Base-by-base conservation (phyloP, 2,888 invertebrate species). In the Aphrophora alni region DNA sequence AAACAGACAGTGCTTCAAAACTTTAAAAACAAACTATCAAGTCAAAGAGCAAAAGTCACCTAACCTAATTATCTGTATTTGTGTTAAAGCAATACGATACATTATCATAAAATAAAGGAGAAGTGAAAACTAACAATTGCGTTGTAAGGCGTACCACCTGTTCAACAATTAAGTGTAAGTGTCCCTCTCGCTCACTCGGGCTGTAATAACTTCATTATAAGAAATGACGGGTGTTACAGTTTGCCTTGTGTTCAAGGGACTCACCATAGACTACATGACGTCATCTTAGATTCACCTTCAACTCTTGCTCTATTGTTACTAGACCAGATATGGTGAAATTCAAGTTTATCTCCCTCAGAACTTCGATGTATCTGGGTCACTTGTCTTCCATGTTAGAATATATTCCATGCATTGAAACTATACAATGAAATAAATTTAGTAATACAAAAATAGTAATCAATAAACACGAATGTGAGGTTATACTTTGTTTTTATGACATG, bases 271-370 rank as follows among this genome's bases (percentile, higher is more conserved):
- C n/a, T 59, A 59, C 10, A 59, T 59, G 59, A 59, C 59, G 59
- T 59, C 59, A 59, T 14, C 5, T 3, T 59, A 44, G 44, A 44
- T 21, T 59, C 59, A 59, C 59, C 59, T 59, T 59, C 59, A 59
- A 59, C 59, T 59, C 17, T 21, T 59, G 59, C 59, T 59, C 59
- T 59, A 59, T 59, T 59, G 59, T 59, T 59, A 59, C n/a, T 59
- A 59, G 59, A 59, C 59, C 59, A 59, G 59, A 59, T 59, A 59
- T 59, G 59, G 59, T 21, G 59, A 59, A 59, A 59, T 59, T 59
- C 59, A 21, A 59, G 21, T 59, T 59, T 59, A 59, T 59, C 59
- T 59, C 21, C 59, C 59, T 59, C 21, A 21, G 59, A 5, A 59
- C 59, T 5, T 21, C 21, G 21, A 7, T 21, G 21, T 59, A 59